Percentiles rank a stretch among this genome's conserved stretches.
Conservation (phyloP, 2,888 invertebrate species). For the Scrobipalpa atriplicella region DNA sequence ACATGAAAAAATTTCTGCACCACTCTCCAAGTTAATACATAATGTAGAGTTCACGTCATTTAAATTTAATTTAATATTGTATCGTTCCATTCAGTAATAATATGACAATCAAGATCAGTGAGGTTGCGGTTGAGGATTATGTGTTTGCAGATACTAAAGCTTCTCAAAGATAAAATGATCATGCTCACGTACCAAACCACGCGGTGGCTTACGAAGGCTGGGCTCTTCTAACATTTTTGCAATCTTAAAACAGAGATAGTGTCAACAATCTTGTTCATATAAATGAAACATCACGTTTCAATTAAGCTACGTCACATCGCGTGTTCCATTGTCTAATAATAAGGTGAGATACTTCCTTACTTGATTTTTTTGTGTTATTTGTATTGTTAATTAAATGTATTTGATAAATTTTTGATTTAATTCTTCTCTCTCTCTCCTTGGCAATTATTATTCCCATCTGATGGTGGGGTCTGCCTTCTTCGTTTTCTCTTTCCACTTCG, state of each 20-base stretch:
- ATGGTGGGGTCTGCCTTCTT: too few relatives aligned
- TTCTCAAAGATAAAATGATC: background rate
- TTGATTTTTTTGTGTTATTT: background rate
- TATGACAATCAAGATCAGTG: background rate
- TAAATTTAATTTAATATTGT: background rate
- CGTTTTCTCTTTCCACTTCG: conserved; percentile 13
- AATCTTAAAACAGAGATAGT: conserved; percentile 15
- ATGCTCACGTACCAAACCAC: conserved; percentile 34
- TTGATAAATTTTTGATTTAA: background rate
- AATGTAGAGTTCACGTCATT: background rate
- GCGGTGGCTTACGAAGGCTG: conserved; percentile 27
- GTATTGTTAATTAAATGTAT: too few relatives aligned
- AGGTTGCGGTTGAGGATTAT: background rate
- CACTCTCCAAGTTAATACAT: background rate
- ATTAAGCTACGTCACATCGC: background rate
- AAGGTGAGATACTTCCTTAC: background rate
- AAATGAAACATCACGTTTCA: conserved; percentile 26
- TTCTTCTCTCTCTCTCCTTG: too few relatives aligned
- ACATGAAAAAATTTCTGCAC: too few relatives aligned
- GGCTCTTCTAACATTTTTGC: conserved; percentile 20
- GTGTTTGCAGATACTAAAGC: background rate
- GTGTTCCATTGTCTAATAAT: conserved; percentile 4
- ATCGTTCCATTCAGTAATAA: background rate
- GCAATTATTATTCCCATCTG: too few relatives aligned
- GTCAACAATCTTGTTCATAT: conserved; percentile 13